Base-by-base conservation (phyloP, 1,140 invertebrate genomes). In the Bicyclus anynana region DNA sequence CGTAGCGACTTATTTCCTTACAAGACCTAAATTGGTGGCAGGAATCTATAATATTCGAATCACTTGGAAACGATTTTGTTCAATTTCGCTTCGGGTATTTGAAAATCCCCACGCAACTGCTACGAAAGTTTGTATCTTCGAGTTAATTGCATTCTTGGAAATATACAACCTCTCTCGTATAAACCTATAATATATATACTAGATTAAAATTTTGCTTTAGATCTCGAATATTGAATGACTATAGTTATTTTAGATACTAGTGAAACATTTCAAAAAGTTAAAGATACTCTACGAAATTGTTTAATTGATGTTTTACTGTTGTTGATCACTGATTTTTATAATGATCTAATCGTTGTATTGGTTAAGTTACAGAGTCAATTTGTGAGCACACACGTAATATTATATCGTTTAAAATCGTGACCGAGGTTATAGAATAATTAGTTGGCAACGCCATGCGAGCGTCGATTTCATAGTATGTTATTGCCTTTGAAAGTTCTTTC, bases 331-430 rank as follows among this genome's bases (percentile, higher is more conserved):
- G 55, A 72, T 72, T 23, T 23, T 23, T 23, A 7, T 23, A 23
- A 2, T 64, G 53, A 27, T 42, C 59, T 60, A 65, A 63, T 69
- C 40, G 53, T 52, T 57, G 59, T 63, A 63, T 62, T 64, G 63
- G 46, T 70, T 68, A 62, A 53, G 50, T 33, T 54, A 53, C 18
- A 60, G 55, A 65, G 53, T 53, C 70, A 53, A n/a, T n/a, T n/a
- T n/a, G n/a, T n/a, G n/a, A n/a, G n/a, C n/a, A n/a, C n/a, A n/a
- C n/a, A n/a, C n/a, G n/a, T n/a, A n/a, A n/a, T n/a, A n/a, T n/a
- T n/a, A n/a, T n/a, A n/a, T n/a, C 56, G 60, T 81, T 74, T 73
- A 66, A 72, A 77, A 72, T 82, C 82, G 82, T 85, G 82, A 85
- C 77, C 66, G 59, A 71, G 55, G 66, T 59, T 73, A 59, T 72